Percentiles rank a stretch among this genome's conserved stretches.
Conservation (phyloP, 64 coral and sea anemone species). For the Pocillopora damicornis region DNA sequence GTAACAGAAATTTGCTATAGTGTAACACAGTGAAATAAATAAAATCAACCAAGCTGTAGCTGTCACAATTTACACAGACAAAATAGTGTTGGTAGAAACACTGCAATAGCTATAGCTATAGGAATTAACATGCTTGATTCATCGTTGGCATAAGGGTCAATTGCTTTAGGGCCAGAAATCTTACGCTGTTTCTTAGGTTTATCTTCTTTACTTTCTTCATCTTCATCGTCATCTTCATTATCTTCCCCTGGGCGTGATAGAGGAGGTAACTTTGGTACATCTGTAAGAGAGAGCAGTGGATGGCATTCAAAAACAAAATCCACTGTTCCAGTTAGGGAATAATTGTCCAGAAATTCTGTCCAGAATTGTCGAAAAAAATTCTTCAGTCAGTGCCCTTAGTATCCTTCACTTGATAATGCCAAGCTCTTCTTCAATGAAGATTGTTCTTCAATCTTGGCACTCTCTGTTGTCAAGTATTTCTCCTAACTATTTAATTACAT, state of each 20-base stretch:
- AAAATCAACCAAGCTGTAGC: neutral
- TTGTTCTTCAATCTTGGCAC: no score
- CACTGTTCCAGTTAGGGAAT: no score
- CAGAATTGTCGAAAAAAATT: no score
- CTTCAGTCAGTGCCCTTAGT: no score
- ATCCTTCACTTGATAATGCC: no score
- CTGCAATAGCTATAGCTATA: conserved; percentile 81
- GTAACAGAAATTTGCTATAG: neutral
- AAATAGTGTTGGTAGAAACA: conserved; percentile 83
- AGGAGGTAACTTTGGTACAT: conserved; percentile 87
- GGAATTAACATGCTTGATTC: conserved; percentile 86
- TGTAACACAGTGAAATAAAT: conserved; percentile 24
- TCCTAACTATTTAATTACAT: no score
- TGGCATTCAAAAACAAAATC: no score
- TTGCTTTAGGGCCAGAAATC: conserved; percentile 86
- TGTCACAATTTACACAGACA: conserved; percentile 83
- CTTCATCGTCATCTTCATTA: conserved; percentile 71
- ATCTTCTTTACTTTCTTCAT: conserved; percentile 66
- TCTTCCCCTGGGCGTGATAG: conserved; percentile 73
- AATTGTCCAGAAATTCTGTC: no score
- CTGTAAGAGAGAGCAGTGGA: conserved; percentile 17
- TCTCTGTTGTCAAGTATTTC: no score
- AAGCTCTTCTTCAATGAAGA: no score
- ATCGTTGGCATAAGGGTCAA: conserved; percentile 91
- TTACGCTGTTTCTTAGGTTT: conserved; percentile 84